phyloP scores from a whole-genome alignment of 1,140 invertebrate genomes.

The Drosophila kohkoa region DNA sequence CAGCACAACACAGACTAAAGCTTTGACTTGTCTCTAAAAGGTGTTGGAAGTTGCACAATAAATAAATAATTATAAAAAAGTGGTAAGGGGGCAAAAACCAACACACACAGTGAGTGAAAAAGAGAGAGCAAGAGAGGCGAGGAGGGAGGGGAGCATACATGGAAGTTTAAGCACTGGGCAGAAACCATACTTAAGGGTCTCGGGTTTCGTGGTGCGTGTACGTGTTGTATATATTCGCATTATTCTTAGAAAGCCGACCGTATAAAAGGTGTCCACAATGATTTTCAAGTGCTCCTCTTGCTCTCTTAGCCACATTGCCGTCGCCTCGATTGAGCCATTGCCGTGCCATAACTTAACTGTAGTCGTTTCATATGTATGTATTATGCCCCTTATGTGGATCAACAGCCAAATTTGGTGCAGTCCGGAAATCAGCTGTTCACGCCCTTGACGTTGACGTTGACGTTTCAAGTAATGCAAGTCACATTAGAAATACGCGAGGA shows the following conservation, averaged over 20 bases:
- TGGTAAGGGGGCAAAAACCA: conserved; percentile 19
- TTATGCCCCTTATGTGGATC: conserved; percentile 13
- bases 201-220: conserved; percentile 79
- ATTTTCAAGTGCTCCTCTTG: conserved; percentile 58
- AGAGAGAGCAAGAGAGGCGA: conserved; percentile 2
- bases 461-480: background rate
- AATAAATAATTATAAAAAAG: conserved; percentile 83
- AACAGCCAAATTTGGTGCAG: conserved; percentile 6
- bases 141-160: conserved; percentile 61
- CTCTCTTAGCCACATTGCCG: conserved; percentile 10
- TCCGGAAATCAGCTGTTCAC: background rate
- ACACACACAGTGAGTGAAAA: conserved; percentile 15
- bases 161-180: conserved; percentile 82
- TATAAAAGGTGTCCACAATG: conserved; percentile 82
- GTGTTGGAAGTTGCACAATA: conserved; percentile 85
- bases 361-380: background rate
- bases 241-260: conserved; percentile 81
- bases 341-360: background rate
- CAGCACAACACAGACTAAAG: conserved; percentile 52
- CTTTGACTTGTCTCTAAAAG: conserved; percentile 83
- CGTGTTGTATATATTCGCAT: conserved; percentile 78
- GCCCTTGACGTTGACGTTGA: conserved; percentile 4
- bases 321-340: conserved; percentile 20
- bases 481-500: background rate
- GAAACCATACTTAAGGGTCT: conserved; percentile 81